These are phyloP conservation scores for Percopsis transmontana DNA, from an alignment of 2,113 vertebrate species.

Conservation along the genomic window DNA sequence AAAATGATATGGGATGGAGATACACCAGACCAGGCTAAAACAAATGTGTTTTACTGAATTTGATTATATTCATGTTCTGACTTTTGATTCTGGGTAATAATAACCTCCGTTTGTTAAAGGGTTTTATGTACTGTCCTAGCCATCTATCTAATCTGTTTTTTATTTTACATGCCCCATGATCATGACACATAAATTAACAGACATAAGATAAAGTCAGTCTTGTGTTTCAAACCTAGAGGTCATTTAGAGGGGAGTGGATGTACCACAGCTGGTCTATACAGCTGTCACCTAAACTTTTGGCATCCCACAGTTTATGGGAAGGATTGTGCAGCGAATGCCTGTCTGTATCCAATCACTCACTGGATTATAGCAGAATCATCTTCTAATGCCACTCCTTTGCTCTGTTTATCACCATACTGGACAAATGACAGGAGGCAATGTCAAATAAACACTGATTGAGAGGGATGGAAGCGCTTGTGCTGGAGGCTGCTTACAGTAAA, in stretches of 20 bases:
- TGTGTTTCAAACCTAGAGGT: constrained; percentile 42
- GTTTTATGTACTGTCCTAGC: background rate
- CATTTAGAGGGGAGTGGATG: constrained; percentile 33
- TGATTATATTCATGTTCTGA: constrained; percentile 3
- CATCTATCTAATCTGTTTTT: constrained; percentile 25
- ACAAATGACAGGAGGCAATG: constrained; percentile 27
- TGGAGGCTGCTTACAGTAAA: background rate
- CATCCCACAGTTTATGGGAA: constrained; percentile 33
- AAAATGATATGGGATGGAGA: too few relatives aligned
- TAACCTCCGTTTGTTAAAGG: constrained; percentile 22
- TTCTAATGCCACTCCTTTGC: constrained; percentile 58
- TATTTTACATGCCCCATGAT: constrained; percentile 27
- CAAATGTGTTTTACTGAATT: too few relatives aligned
- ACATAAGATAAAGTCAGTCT: constrained; percentile 3
- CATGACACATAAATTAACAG: constrained; percentile 18
- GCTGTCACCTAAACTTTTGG: constrained; percentile 68
- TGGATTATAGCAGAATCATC: constrained; percentile 63
- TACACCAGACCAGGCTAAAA: too few relatives aligned
- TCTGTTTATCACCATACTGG: constrained; percentile 44
- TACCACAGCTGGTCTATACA: constrained; percentile 26
- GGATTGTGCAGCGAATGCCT: constrained; percentile 27
- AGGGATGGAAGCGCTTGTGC: constrained; percentile 14
- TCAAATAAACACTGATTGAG: constrained; percentile 21
- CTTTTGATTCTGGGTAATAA: constrained; percentile 22
- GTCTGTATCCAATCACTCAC: constrained; percentile 56